These are phyloP conservation scores for Epicampocera succincta DNA, from an alignment of 2,888 invertebrate species.

Conservation along the genomic window DNA sequence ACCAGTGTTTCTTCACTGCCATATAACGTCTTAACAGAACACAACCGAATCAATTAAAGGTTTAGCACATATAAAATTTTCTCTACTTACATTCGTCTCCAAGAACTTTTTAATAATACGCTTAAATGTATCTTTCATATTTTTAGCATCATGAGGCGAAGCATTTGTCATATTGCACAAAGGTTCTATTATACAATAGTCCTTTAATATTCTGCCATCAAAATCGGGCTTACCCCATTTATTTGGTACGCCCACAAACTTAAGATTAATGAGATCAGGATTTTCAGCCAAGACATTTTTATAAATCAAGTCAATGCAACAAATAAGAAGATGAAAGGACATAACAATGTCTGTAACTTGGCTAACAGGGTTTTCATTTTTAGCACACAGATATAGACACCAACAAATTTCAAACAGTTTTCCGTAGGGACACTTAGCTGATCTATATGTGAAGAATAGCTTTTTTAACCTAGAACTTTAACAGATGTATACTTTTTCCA, in stretches of 20 bases:
- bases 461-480: not conserved
- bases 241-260: conserved; percentile 89
- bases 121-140: conserved; percentile 93
- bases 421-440: conserved; percentile 89
- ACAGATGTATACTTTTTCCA: not conserved
- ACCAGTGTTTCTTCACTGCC: conserved; percentile 88
- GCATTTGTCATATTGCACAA: conserved; percentile 92
- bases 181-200: conserved; percentile 91
- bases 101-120: conserved; percentile 86
- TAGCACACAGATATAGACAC: conserved; percentile 95
- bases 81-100: conserved; percentile 75
- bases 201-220: conserved; percentile 81
- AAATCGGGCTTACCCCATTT: conserved; percentile 86
- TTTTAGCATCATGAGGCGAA: conserved; percentile 92
- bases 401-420: conserved; percentile 96
- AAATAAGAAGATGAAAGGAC: conserved; percentile 94
- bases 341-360: conserved; percentile 96
- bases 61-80: no score
- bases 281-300: conserved; percentile 91
- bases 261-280: conserved; percentile 92
- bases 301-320: conserved; percentile 95
- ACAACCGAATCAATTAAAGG: no score
- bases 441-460: conserved; percentile 24
- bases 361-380: conserved; percentile 89
- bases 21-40: conserved; percentile 85